Evolutionary conservation across 2,888 invertebrate genomes (phyloP), one percentile per base, ranked within the genome.

Genomic region (Melolontha melolontha): DNA sequence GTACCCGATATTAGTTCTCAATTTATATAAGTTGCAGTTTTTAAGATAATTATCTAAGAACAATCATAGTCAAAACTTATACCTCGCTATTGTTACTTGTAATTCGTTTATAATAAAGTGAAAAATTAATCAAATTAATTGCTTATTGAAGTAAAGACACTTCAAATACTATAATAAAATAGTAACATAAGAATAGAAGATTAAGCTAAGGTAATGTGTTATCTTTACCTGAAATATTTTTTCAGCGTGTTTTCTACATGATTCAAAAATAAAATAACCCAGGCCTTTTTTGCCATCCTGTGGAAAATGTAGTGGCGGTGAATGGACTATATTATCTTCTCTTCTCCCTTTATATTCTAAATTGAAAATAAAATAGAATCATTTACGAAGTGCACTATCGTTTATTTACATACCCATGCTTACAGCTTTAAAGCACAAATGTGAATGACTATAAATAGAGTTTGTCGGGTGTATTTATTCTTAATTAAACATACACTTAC

Each of bases 211-310:
- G 1, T 17, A 47, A 1, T 47, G 4, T 16, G 14, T 14, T 47
- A 14, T 10, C 10, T 44, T 64, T 44, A 72, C 69, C 62, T 70
- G 71, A 16, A 71, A 72, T 6, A 69, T 66, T 55, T 71, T 70
- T n/a, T 69, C 51, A 2, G 51, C 17, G 52, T 66, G 42, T 51
- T 66, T 64, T 17, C 52, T 54, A 16, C 55, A 69, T 2, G 64
- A 10, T 52, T 66, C 52, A 47, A 62, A 72, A 14, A 72, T 52
- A 54, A 70, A 68, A 47, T 54, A 54, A 22, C 72, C 72, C 34
- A 71, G 44, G n/a, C 72, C 71, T 27, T 42, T 55, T 16, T 29
- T 39, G 6, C 44, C 59, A 10, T 47, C 16, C 12, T 62, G 50
- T 1, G 50, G 29, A 34, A 59, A 59, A 5, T 64, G n/a, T 6